Evolutionary conservation across 2,113 vertebrate genomes (phyloP).

Genomic region (Myodes glareolus): DNA sequence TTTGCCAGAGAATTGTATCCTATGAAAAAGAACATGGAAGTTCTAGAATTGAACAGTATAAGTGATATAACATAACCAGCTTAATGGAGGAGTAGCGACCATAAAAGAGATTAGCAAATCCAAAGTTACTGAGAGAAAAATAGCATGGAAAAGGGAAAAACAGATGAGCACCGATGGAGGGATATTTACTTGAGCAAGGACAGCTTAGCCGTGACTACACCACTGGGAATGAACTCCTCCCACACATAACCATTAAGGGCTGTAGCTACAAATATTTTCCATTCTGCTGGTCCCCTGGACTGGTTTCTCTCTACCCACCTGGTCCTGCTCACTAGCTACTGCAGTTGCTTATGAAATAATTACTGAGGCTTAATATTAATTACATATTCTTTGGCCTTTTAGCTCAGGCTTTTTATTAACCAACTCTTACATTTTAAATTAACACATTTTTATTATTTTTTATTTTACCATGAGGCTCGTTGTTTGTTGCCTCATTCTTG

Average conservation of each 20-base stretch:
- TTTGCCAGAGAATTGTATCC: neutral
- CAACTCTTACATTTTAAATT: too few species aligned
- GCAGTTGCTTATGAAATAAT: too few species aligned
- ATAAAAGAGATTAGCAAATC: neutral
- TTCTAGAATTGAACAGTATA: constrained; percentile 33
- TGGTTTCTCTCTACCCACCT: too few species aligned
- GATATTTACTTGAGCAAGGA: neutral
- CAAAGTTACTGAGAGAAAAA: neutral
- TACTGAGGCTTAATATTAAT: too few species aligned
- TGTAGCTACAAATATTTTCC: too few species aligned
- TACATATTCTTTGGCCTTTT: too few species aligned
- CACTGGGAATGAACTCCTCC: neutral
- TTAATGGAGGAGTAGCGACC: neutral
- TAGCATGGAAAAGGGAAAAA: neutral
- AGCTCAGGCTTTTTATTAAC: too few species aligned
- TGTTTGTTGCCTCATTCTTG: too few species aligned
- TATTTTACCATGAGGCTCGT: too few species aligned
- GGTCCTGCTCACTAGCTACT: too few species aligned
- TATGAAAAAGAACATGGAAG: neutral
- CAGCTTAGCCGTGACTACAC: neutral
- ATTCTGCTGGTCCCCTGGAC: too few species aligned
- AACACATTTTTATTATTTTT: too few species aligned
- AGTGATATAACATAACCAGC: neutral
- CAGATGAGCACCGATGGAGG: neutral
- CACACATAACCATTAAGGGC: neutral